Base-by-base conservation (phyloP, 2,888 invertebrate genomes). In the Trichogramma dendrolimi region DNA sequence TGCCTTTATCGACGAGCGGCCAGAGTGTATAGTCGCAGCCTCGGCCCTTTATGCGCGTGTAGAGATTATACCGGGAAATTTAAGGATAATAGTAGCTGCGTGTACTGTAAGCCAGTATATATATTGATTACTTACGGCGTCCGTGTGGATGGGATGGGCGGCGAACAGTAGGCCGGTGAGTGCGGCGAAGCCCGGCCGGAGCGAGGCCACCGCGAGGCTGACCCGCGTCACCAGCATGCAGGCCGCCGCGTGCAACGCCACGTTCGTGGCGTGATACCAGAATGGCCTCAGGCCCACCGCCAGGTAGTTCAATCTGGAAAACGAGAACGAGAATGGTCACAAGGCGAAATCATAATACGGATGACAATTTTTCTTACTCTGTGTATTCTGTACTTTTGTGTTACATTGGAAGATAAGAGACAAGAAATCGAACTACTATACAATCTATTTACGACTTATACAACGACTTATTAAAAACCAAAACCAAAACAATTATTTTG, bases 121-220 rank as follows among this genome's bases (percentile, higher is more conserved):
- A 27, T 2, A 27, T 27, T 2, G 27, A 27, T 27, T 27, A 86
- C 91, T 90, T 78, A 92, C 93, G 77, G 94, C 93, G 80, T 94
- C 94, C 1, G 92, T 91, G 78, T 94, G 94, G 67, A 94, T 85
- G 38, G 94, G 94, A 77, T 94, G 94, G 4, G 89, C 85, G 4
- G 93, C 92, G 75, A 94, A 94, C 70, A 93, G 81, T 50, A 90
- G 78, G 14, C 89, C 89, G 1, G 91, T 87, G 10, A 89, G 79
- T 6, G 88, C 85, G 5, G 91, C 88, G 70, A 89, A 88, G 49
- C 86, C 86, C 14, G 86, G 84, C 71, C 85, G 85, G 69, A 90
- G 81, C 27, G 86, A 84, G 53, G 88, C 89, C 55, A 90, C 85
- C n/a, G 82, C 81, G 54, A 85, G 81, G 70, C 87, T 87, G 47